These are phyloP conservation scores for Pithys albifrons DNA, from an alignment of 2,113 vertebrate genomes.

Conservation along the genomic window DNA sequence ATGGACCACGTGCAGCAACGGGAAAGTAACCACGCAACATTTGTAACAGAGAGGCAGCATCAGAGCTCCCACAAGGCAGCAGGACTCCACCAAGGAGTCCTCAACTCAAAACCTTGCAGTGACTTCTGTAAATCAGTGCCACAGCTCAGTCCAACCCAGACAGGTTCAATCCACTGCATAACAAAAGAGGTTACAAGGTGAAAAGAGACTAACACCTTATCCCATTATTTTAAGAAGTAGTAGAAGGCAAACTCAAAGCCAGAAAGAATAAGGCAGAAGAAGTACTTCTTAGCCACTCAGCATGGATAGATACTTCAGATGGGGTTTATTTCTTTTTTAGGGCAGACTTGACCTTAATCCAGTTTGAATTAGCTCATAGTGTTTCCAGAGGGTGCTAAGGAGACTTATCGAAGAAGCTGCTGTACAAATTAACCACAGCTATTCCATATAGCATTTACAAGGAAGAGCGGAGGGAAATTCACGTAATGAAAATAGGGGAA, in stretches of 20 bases:
- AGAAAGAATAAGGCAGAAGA: background rate
- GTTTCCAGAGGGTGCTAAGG: background rate
- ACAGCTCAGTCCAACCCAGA: background rate
- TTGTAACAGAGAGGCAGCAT: rapidly evolving
- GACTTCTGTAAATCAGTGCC: background rate
- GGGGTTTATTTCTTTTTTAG: slow-evolving; percentile 4
- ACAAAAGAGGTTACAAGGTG: background rate
- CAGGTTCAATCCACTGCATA: background rate
- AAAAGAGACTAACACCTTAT: background rate
- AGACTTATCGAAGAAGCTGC: background rate
- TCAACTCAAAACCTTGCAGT: background rate
- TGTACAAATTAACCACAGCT: background rate
- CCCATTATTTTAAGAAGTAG: background rate
- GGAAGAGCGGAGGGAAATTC: background rate
- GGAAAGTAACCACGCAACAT: rapidly evolving
- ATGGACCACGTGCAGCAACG: rapidly evolving
- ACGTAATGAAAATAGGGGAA: background rate
- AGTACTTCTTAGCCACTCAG: background rate
- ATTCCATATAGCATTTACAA: background rate
- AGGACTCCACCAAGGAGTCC: background rate
- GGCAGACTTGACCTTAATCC: slow-evolving; percentile 20
- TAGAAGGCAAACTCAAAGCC: background rate
- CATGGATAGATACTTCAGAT: background rate
- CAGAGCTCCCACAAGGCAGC: background rate
- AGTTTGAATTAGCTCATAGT: background rate